These are phyloP conservation scores for Anarhynchus alexandrinus DNA, from an alignment of 2,113 vertebrate genomes.

Conservation along the genomic window DNA sequence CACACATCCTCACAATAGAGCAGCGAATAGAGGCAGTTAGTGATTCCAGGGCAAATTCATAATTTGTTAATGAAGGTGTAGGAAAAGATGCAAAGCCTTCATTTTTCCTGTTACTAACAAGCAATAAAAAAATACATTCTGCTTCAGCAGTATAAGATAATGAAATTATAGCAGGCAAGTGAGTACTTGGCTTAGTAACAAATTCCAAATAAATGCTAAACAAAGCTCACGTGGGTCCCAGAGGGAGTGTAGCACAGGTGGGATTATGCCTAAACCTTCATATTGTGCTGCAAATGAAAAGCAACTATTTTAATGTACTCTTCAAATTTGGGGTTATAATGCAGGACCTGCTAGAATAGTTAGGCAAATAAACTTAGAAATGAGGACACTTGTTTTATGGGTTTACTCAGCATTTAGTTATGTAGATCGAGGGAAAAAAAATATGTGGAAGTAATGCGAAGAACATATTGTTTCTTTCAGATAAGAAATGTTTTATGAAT, in stretches of 20 bases:
- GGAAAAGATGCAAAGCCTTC: not conserved
- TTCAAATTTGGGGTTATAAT: not conserved
- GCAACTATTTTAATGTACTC: not conserved
- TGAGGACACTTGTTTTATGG: not conserved
- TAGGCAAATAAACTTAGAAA: constrained; percentile 1
- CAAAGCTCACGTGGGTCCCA: not conserved
- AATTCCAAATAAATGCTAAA: not conserved
- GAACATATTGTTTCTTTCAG: constrained; percentile 70
- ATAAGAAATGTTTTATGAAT: constrained; percentile 59
- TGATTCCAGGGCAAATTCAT: not conserved
- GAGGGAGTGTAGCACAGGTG: not conserved
- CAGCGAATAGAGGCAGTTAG: not conserved
- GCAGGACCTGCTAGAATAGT: not conserved
- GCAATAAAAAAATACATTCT: not conserved
- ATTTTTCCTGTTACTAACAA: not conserved
- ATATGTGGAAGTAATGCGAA: not conserved
- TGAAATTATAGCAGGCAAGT: not conserved
- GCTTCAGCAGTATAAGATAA: not conserved
- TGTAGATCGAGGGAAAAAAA: not conserved
- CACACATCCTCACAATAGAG: not conserved
- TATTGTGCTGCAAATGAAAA: not conserved
- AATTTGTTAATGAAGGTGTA: not conserved
- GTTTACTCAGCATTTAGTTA: constrained; percentile 15
- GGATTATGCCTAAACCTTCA: not conserved
- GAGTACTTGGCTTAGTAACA: not conserved